Base-by-base conservation (phyloP, 2,888 invertebrate species). In the Drosophila cognata region DNA sequence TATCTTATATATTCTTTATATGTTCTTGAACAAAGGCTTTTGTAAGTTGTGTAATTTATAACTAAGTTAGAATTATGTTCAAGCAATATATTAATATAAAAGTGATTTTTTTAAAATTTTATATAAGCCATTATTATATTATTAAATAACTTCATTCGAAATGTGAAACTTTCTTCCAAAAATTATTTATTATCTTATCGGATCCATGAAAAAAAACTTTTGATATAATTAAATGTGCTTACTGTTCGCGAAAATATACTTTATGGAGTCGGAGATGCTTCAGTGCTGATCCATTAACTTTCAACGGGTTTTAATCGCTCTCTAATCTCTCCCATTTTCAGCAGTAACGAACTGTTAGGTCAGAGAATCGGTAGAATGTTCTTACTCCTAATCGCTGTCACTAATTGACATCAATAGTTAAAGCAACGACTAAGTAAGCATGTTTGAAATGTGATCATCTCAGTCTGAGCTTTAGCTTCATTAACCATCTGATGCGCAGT, bases 361-460 rank as follows among this genome's bases (percentile, higher is more conserved):
- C 21, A 7, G 16, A 4, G 46, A 16, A 46, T 4, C 25, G 25
- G 8, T 25, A 4, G 46, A 46, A 46, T 25, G 46, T 2, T 25
- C 25, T 8, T 4, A 36, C 29, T 46, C 46, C 31, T 70, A 59
- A 70, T 70, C 29, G 60, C 48, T 50, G 62, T 33, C 60, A 61
- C 61, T 71, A 71, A 71, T 71, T 71, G 61, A 51, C 71, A 71
- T 21, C 46, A 53, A 63, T 76, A 41, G 38, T 55, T 28, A 10
- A 38, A 35, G 53, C 46, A 36, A n/a, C 25, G 11, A 41, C 61
- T 69, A 36, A 62, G 28, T 69, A 53, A 52, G 29, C 46, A 21
- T 35, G 16, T 57, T 21, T 61, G 43, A 55, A 38, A 52, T 52
- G 43, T 25, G 38, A 52, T 41, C 38, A 18, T 53, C 48, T 38